Evolutionary conservation across 1,140 invertebrate species (phyloP).

Genomic region (Papilio machaon): DNA sequence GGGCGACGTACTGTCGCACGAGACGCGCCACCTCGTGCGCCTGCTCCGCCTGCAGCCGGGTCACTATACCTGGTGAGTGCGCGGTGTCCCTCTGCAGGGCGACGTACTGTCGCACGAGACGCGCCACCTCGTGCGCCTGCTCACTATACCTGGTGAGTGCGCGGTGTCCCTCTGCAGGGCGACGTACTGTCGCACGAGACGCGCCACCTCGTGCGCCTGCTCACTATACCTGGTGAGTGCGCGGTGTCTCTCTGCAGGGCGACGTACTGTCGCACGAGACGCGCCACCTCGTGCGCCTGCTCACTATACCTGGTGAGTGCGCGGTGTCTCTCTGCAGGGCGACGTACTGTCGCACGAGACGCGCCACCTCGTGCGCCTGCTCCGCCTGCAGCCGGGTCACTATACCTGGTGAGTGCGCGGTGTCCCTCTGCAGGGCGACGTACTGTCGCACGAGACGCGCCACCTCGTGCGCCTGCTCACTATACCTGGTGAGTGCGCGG

Average conservation of each 20-base stretch:
- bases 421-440: constrained; percentile 86
- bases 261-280: constrained; percentile 97
- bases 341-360: constrained; percentile 97
- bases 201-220: constrained; percentile 97
- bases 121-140: constrained; percentile 97
- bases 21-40: constrained; percentile 97
- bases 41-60: constrained; percentile 97
- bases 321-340: constrained; percentile 81
- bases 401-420: constrained; percentile 36
- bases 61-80: constrained; percentile 76
- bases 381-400: constrained; percentile 98
- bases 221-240: constrained; percentile 84
- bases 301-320: constrained; percentile 84
- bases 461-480: constrained; percentile 98
- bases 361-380: constrained; percentile 97
- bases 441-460: constrained; percentile 97
- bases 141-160: constrained; percentile 84
- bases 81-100: constrained; percentile 81
- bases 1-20: constrained; percentile 96
- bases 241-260: constrained; percentile 81
- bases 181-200: constrained; percentile 97
- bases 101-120: constrained; percentile 97
- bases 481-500: constrained; percentile 36
- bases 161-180: constrained; percentile 81
- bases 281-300: constrained; percentile 97